Evolutionary conservation across 2,113 vertebrate genomes (phyloP), one percentile per base, ranked within the genome.

Genomic region (Anolis carolinensis): DNA sequence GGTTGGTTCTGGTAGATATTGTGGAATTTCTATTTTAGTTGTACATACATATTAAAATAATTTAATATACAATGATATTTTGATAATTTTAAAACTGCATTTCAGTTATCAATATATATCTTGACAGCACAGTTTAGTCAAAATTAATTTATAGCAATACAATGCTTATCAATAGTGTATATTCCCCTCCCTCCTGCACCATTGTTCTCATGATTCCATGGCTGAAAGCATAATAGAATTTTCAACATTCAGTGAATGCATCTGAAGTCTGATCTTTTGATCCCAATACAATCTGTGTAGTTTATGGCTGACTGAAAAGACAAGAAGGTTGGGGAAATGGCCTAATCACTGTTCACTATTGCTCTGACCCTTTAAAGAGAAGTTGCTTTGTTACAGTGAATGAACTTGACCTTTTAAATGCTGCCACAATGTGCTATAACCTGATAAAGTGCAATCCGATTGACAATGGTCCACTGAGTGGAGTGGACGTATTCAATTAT

Each of bases 361-460:
- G 23, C 1, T 21, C 5, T 76, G 73, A 76, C 82, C 82, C 82
- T 84, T 84, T 50, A 59, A 48, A 67, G 14, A 81, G 23, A 67
- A 30, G 63, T 71, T 32, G 79, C 0, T 50, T 74, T 52, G 79
- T 73, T 70, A 74, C 59, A 81, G 39, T 82, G 36, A 71, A 63
- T 11, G 23, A 74, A 36, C 5, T 70, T 81, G 90, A 71, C 50
- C 2, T n/a, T 87, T 88, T 48, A 84, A 50, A 39, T 84, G 59
- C 82, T 39, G 76, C 25, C 34, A 4, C 55, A 9, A 71, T 84
- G 68, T 16, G 4, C 44, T 68, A 1, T 10, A 25, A 78, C 65
- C 23, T 48, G 67, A 32, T 11, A 23, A 88, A 68, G 2, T 67
- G 80, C 23, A 81, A n/a, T 52, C 76, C 1, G 36, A n/a, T 83